Percentiles rank a stretch among this genome's conserved stretches.
These are phyloP conservation scores for Eupithecia tripunctaria DNA, from an alignment of 2,888 invertebrate genomes.

Conservation along the genomic window DNA sequence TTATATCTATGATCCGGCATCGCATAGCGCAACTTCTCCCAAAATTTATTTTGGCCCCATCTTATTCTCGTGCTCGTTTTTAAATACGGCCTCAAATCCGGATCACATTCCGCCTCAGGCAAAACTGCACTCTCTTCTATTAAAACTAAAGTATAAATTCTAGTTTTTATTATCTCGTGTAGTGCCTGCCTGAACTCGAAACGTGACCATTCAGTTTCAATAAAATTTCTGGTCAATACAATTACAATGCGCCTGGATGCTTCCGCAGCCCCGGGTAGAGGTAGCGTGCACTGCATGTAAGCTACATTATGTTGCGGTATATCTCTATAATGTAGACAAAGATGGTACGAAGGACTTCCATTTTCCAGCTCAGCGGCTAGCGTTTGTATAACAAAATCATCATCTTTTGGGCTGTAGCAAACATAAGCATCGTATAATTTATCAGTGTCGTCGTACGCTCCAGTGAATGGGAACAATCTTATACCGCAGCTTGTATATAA, in stretches of 20 bases:
- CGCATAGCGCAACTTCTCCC: conserved; percentile 95
- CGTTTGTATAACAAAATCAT: conserved; percentile 94
- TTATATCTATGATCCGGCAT: conserved; percentile 89
- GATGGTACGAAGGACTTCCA: conserved; percentile 90
- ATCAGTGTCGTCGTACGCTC: conserved; percentile 91
- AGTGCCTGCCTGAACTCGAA: conserved; percentile 95
- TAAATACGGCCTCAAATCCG: conserved; percentile 93
- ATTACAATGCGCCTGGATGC: conserved; percentile 94
- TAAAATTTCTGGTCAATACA: conserved; percentile 93
- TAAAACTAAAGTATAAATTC: conserved; percentile 93
- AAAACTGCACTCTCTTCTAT: conserved; percentile 93
- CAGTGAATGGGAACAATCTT: conserved; percentile 89
- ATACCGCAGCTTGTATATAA: conserved; percentile 94
- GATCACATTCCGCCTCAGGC: conserved; percentile 92
- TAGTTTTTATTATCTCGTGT: conserved; percentile 92
- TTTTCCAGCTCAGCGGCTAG: conserved; percentile 94
- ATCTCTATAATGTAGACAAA: conserved; percentile 95
- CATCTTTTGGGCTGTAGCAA: conserved; percentile 96
- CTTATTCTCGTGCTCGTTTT: conserved; percentile 93
- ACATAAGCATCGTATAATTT: conserved; percentile 97
- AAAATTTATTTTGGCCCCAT: conserved; percentile 96
- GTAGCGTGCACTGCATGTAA: conserved; percentile 89
- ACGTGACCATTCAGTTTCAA: conserved; percentile 96
- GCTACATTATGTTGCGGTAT: conserved; percentile 88
- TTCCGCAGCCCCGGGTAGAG: conserved; percentile 94